These are phyloP conservation scores for Rhodophaea formosa DNA, from an alignment of 2,888 invertebrate genomes.

Conservation along the genomic window DNA sequence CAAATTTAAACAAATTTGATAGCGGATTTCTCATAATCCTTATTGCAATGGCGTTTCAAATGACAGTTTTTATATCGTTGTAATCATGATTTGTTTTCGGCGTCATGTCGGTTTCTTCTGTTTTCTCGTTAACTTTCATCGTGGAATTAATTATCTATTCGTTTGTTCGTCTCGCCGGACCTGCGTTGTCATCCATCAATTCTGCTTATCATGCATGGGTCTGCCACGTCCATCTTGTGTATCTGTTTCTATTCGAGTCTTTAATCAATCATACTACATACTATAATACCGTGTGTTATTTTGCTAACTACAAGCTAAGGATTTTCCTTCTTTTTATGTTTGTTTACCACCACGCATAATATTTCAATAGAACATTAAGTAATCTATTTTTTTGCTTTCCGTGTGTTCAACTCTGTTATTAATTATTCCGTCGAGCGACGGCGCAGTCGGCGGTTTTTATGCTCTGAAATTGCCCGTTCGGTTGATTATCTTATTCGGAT, in stretches of 20 bases:
- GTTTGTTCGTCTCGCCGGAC: constrained; percentile 58
- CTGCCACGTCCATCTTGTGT: constrained; percentile 42
- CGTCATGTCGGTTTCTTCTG: constrained; percentile 44
- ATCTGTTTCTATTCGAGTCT: constrained; percentile 47
- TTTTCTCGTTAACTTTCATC: constrained; percentile 62
- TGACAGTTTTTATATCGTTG: constrained; percentile 34
- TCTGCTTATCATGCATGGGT: constrained; percentile 65
- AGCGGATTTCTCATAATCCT: constrained; percentile 29
- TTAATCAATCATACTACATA: constrained; percentile 63
- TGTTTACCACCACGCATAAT: constrained; percentile 16
- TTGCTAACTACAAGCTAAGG: constrained; percentile 39
- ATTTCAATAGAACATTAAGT: constrained; percentile 19
- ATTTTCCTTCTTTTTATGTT: constrained; percentile 22
- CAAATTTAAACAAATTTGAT: constrained; percentile 34
- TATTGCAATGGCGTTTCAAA: constrained; percentile 16
- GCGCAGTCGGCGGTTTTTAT: constrained; percentile 60
- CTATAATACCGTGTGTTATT: constrained; percentile 49
- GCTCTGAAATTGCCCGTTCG: constrained; percentile 63
- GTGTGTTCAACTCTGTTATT: constrained; percentile 56
- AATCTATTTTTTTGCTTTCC: constrained; percentile 27
- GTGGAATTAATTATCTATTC: constrained; percentile 72
- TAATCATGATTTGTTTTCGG: constrained; percentile 50
- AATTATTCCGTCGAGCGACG: constrained; percentile 58
- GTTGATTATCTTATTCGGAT: constrained; percentile 76
- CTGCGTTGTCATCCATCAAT: constrained; percentile 71